Evolutionary conservation across 2,797 vertebrate species (phyloP), one percentile per base, ranked within the genome.

Genomic region (Dermochelys coriacea): DNA sequence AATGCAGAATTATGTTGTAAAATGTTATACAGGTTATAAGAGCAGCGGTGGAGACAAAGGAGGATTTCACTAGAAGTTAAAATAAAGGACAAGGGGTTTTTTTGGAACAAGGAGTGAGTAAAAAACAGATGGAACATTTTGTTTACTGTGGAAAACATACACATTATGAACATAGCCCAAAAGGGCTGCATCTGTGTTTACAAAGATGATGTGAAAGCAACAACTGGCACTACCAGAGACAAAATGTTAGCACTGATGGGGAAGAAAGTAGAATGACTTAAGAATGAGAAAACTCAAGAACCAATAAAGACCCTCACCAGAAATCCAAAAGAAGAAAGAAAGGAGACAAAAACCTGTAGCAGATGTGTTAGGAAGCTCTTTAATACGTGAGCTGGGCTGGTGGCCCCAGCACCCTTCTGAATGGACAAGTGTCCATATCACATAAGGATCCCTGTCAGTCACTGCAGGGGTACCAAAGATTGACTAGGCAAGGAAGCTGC

Each of bases 321-420:
- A 87, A 90, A 77, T 27, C 64, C 19, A 93, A 89, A 88, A 81
- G n/a, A 83, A 85, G 61, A 19, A 86, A 91, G 49, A 93, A 82
- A 12, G 82, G 89, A 89, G 18, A 34, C 51, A 93, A 95, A 79
- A 94, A 93, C 75, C 59, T 89, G 75, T 85, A 94, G 61, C 91
- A 94, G 94, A 91, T 93, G 87, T 81, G 51, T 78, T 45, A 87
- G 88, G 88, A 95, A 97, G 87, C 52, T 91, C 87, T 95, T 52
- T 91, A 91, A 91, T 80, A 93, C n/a, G 78, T 85, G 68, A 94
- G 82, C 82, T 80, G 75, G 83, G 54, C 3, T 47, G 59, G 15
- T 84, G 91, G 71, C 25, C 88, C 78, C 86, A 47, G 71, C 87
- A 51, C 88, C 85, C 47, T 49, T 93, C 81, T 74, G 90, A 68